phyloP scores from a whole-genome alignment of 2,797 vertebrate species.

The Delichon dasypus region DNA sequence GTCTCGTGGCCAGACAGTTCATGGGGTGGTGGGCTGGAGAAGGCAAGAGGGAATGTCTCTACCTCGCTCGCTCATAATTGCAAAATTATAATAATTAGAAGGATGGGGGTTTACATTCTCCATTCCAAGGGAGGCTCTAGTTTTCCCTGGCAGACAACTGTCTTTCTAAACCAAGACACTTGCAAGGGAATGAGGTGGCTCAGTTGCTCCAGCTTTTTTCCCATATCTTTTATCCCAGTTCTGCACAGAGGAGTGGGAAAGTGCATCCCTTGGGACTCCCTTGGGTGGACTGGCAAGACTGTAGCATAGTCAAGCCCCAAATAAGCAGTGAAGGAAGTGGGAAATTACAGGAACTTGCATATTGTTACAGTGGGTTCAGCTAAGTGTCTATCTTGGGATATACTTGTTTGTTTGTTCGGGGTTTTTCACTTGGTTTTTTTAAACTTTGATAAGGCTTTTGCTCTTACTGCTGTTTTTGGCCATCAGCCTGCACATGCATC shows the following conservation, averaged over 20 bases:
- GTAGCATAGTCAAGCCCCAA: neutral
- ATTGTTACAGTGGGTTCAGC: neutral
- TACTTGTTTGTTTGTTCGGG: neutral
- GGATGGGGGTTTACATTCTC: too few relatives aligned
- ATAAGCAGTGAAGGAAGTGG: neutral
- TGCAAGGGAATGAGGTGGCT: neutral
- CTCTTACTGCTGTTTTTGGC: constrained; percentile 5
- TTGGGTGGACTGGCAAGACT: neutral
- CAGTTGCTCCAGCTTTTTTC: neutral
- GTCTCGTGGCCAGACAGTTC: neutral
- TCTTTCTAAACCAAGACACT: neutral
- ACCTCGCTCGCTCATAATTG: neutral
- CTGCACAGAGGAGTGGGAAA: neutral
- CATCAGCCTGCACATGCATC: neutral
- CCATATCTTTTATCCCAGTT: neutral
- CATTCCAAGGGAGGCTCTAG: too few relatives aligned
- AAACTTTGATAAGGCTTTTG: neutral
- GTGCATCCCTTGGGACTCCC: neutral
- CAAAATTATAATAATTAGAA: too few relatives aligned
- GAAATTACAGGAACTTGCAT: neutral
- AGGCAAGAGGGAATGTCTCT: neutral
- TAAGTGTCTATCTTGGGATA: constrained; percentile 9
- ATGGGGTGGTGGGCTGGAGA: neutral
- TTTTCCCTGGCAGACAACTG: too few relatives aligned
- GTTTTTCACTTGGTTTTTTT: neutral